Evolutionary conservation across 2,113 vertebrate species (phyloP), one percentile per base, ranked within the genome.

Genomic region (Mystacornis crossleyi): DNA sequence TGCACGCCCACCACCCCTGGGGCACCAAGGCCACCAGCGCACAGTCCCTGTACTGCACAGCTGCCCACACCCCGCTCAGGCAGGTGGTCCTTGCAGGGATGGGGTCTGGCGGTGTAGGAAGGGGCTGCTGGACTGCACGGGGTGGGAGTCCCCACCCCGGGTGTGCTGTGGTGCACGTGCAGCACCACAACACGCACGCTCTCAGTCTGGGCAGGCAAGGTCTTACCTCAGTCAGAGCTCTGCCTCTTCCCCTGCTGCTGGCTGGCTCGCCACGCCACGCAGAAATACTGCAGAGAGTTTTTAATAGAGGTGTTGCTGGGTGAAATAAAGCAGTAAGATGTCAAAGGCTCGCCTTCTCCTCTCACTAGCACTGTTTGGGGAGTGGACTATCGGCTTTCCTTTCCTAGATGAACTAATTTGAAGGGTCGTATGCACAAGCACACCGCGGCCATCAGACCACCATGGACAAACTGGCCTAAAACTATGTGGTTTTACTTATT

Each of bases 221-320:
- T 42, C 38, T 78, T 11, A 31, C 51, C 90, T 74, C 24, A 4
- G 1, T 20, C 81, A 24, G 18, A 19, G 66, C 43, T 0, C 23
- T 23, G 23, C 62, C 89, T 9, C 45, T 65, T 23, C 40, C 54
- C 79, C 54, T 14, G 50, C 75, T 50, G 79, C 53, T 23, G 62
- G 28, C 38, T 5, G 6, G 18, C 83, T 89, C 20, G 34, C 60
- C 77, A 47, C 12, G 1, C 16, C 53, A 29, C 53, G 9, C 90
- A 26, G 85, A 24, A 82, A 64, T 3, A 43, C 61, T 40, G 82
- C 88, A 60, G 47, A 33, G 74, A 70, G 71, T 81, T 92, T 93
- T 95, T 86, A 83, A 86, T 60, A 93, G 92, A 94, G 75, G 72
- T 70, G 85, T 91, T 90, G 90, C 88, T 67, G 82, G 94, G 80